Conservation (phyloP, 2,888 invertebrate species). For the Trissolcus brochymenae region DNA sequence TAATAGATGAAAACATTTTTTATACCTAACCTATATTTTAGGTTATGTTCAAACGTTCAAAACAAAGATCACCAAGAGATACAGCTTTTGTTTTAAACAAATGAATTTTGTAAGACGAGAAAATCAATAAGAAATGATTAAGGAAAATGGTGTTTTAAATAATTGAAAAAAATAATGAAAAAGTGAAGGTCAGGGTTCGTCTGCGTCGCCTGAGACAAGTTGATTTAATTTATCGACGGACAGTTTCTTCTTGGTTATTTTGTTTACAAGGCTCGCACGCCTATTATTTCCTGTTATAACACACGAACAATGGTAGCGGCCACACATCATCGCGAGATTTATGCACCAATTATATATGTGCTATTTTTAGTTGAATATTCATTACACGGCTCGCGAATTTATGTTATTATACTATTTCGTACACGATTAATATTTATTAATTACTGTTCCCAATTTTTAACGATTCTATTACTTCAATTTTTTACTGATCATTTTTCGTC, state of each 20-base stretch:
- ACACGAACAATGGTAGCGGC: slow-evolving; percentile 30
- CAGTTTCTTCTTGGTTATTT: slow-evolving; percentile 24
- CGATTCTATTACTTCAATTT: not conserved
- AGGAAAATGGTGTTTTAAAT: slow-evolving; percentile 15
- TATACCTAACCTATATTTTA: too few relatives aligned
- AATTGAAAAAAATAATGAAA: not conserved
- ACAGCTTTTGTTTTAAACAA: too few relatives aligned
- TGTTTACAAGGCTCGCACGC: slow-evolving; percentile 37
- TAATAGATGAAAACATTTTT: too few relatives aligned
- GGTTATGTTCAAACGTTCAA: too few relatives aligned
- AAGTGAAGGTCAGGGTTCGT: slow-evolving; percentile 15
- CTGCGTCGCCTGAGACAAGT: slow-evolving; percentile 1
- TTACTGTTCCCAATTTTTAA: not conserved
- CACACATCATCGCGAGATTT: slow-evolving; percentile 31
- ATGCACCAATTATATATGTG: slow-evolving; percentile 25
- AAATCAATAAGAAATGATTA: not conserved
- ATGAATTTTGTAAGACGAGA: too few relatives aligned
- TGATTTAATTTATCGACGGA: slow-evolving; percentile 20
- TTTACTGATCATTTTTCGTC: not conserved
- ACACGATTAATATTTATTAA: not conserved
- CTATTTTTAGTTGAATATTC: slow-evolving; percentile 49
- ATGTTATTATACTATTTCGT: not conserved
- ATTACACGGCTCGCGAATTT: slow-evolving; percentile 30
- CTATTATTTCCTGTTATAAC: slow-evolving; percentile 47
- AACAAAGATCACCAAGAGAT: too few relatives aligned